phyloP scores from a whole-genome alignment of 2,797 vertebrate genomes.

The Oophaga sylvatica region DNA sequence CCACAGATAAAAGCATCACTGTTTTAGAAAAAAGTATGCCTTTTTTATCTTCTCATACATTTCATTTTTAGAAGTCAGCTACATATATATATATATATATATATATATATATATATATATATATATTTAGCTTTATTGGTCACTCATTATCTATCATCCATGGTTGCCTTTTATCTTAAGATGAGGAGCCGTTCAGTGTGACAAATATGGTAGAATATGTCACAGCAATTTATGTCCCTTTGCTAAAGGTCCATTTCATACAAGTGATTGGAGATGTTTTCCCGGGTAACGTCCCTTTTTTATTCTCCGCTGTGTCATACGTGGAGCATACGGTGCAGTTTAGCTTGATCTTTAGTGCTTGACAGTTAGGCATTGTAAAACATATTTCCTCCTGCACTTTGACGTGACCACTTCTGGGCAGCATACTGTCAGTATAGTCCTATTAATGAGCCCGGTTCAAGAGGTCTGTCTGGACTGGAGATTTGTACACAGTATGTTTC shows the following conservation, averaged over 20 bases:
- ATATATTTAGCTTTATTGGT: too few relatives aligned
- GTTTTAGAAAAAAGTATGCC: too few relatives aligned
- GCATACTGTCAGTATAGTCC: slow-evolving; percentile 41
- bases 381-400: slow-evolving; percentile 66
- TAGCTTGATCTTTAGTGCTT: slow-evolving; percentile 1
- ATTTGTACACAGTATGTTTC: slow-evolving; percentile 49
- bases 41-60: too few relatives aligned
- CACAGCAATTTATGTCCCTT: not conserved
- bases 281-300: not conserved
- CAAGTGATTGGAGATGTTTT: not conserved
- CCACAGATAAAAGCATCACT: too few relatives aligned
- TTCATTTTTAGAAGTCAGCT: not conserved
- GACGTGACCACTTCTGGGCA: slow-evolving; percentile 44
- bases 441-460: slow-evolving; percentile 48
- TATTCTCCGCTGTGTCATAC: not conserved
- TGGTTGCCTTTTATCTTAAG: not conserved
- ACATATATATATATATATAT: not conserved
- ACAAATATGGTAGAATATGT: not conserved
- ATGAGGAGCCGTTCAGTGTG: not conserved
- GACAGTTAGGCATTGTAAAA: slow-evolving; percentile 53
- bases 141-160: too few relatives aligned
- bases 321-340: not conserved
- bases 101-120: not conserved
- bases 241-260: not conserved
- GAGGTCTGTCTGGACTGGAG: slow-evolving; percentile 43